Percentiles rank a stretch among this genome's conserved stretches.
Evolutionary conservation across 1,140 invertebrate genomes (phyloP).

Genomic region (Adelges cooleyi): DNA sequence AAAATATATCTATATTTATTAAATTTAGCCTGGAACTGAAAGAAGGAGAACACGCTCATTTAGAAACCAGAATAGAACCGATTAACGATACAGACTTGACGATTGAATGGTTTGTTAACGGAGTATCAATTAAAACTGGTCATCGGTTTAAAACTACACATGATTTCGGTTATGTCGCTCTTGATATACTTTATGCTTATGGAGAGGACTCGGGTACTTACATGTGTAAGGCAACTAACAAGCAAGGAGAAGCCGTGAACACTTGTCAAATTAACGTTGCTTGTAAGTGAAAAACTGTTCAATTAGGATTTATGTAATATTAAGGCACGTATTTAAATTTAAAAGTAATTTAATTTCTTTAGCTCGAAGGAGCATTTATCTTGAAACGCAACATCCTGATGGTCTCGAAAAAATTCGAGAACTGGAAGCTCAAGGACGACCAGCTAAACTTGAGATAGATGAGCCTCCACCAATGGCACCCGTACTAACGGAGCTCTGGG

Average conservation of each 20-base stretch:
- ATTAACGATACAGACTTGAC: constrained; percentile 88
- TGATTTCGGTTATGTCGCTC: constrained; percentile 90
- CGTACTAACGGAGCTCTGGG: constrained; percentile 64
- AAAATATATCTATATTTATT: constrained; percentile 12
- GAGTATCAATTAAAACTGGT: constrained; percentile 62
- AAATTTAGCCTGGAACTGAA: constrained; percentile 60
- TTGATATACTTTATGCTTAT: constrained; percentile 88
- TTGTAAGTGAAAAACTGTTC: constrained; percentile 42
- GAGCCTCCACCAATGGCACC: constrained; percentile 65
- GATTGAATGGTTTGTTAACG: constrained; percentile 93
- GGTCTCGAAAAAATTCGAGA: constrained; percentile 83
- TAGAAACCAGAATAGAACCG: constrained; percentile 90
- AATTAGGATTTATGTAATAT: background rate
- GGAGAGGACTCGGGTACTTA: constrained; percentile 89
- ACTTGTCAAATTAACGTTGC: constrained; percentile 75
- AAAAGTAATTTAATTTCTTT: constrained; percentile 35
- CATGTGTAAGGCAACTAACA: constrained; percentile 86
- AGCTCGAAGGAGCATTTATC: constrained; percentile 68
- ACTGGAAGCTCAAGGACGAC: constrained; percentile 69
- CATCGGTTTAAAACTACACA: constrained; percentile 82
- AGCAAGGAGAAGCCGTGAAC: constrained; percentile 82
- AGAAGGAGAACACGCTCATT: constrained; percentile 83
- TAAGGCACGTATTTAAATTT: no score
- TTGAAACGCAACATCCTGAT: constrained; percentile 87
- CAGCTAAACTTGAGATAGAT: constrained; percentile 64